These are phyloP conservation scores for Chelon labrosus DNA, from an alignment of 2,797 vertebrate genomes.

Conservation along the genomic window DNA sequence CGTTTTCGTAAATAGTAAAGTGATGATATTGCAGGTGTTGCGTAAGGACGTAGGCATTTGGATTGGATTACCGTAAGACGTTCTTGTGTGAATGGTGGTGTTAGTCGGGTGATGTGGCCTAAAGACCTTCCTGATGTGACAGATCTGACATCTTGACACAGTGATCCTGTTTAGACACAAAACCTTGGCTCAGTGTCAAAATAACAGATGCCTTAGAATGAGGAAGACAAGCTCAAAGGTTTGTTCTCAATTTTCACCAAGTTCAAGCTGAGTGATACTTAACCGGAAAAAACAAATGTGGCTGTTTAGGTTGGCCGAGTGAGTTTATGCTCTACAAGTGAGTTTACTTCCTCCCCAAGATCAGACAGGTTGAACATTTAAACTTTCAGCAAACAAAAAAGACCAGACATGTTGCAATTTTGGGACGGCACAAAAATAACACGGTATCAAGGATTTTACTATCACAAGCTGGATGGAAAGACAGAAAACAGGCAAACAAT, in stretches of 20 bases:
- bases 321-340: conserved; percentile 43
- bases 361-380: conserved; percentile 30
- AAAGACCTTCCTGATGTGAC: conserved; percentile 11
- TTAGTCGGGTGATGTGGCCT: background rate
- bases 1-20: conserved; percentile 43
- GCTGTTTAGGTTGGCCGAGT: conserved; percentile 34
- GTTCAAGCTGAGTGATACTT: conserved; percentile 14
- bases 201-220: background rate
- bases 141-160: background rate
- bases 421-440: background rate
- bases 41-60: conserved; percentile 11
- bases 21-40: conserved; percentile 37
- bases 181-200: conserved; percentile 24
- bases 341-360: conserved; percentile 51
- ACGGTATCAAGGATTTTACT: background rate
- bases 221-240: conserved; percentile 5
- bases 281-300: conserved; percentile 10
- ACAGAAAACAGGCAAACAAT: conserved; percentile 49
- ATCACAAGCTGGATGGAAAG: conserved; percentile 11
- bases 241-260: background rate
- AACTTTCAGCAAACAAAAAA: conserved; percentile 37
- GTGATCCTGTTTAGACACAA: conserved; percentile 30
- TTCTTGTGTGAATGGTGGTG: conserved; percentile 20
- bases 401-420: conserved; percentile 17
- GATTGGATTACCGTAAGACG: conserved; percentile 7